Evolutionary conservation across 2,113 vertebrate genomes (phyloP).

Genomic region (Bubalus kerabau): DNA sequence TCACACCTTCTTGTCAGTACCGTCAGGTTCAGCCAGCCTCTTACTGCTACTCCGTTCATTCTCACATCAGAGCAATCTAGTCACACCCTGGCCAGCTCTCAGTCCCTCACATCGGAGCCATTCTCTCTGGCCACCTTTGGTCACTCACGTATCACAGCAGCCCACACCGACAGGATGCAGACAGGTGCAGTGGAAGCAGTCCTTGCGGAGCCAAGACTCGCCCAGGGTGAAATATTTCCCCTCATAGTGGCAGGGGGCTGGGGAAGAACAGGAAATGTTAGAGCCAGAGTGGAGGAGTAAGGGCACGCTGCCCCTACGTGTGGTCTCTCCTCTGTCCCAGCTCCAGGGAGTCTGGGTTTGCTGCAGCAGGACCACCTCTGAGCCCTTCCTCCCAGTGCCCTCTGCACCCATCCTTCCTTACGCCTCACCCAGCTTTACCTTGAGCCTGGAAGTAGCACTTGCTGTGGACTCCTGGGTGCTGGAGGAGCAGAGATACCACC

Average conservation of each 20-base stretch:
- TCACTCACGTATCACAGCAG: constrained; percentile 95
- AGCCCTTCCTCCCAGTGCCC: not conserved
- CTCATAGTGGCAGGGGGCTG: constrained; percentile 86
- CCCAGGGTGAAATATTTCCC: constrained; percentile 87
- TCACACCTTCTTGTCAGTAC: not conserved
- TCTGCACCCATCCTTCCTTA: not conserved
- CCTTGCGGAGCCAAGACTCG: constrained; percentile 90
- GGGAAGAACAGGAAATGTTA: constrained; percentile 37
- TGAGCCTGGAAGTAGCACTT: constrained; percentile 92
- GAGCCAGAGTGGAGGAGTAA: not conserved
- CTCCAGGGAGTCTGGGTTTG: not conserved
- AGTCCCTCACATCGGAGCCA: not conserved
- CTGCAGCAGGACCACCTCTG: not conserved
- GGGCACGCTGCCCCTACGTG: not conserved
- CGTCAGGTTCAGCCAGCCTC: not conserved
- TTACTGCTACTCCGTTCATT: not conserved
- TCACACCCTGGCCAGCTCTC: not conserved
- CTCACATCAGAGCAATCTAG: not conserved
- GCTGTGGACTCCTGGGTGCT: constrained; percentile 79
- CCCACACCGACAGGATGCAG: constrained; percentile 92
- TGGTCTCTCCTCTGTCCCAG: not conserved
- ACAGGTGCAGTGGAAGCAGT: constrained; percentile 94
- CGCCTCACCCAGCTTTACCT: constrained; percentile 79
- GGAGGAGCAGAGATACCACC: constrained; percentile 74
- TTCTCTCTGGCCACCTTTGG: not conserved